Evolutionary conservation across 2,113 vertebrate species (phyloP).

Genomic region (Apteryx owenii): DNA sequence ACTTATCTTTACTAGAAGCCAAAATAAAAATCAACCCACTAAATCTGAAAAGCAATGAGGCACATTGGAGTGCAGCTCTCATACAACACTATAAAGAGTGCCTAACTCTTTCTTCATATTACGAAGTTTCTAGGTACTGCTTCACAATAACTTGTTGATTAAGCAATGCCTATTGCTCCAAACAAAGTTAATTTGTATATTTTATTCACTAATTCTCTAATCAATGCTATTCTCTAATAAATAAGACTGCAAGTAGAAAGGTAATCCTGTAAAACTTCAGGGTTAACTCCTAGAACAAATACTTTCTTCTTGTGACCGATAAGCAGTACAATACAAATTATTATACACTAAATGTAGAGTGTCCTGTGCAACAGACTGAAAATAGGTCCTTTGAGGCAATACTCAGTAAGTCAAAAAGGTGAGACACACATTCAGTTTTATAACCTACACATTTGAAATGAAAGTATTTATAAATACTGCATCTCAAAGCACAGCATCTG

Average conservation of each 20-base stretch:
- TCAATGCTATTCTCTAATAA: background rate
- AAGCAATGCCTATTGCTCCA: background rate
- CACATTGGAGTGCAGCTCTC: background rate
- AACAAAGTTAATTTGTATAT: background rate
- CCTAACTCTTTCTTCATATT: background rate
- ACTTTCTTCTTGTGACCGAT: rapidly evolving
- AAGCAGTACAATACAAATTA: background rate
- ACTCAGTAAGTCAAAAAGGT: background rate
- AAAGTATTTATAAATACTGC: background rate
- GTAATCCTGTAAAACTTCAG: background rate
- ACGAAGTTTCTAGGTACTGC: background rate
- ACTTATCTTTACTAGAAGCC: background rate
- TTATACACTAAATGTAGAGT: background rate
- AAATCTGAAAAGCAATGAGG: conserved; percentile 13
- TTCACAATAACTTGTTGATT: conserved; percentile 19
- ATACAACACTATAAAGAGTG: background rate
- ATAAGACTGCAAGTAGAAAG: background rate
- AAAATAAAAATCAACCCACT: conserved; percentile 40
- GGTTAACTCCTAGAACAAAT: background rate
- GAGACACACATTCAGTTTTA: background rate
- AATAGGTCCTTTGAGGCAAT: background rate
- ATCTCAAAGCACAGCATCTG: background rate
- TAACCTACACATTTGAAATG: background rate
- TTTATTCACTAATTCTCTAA: background rate
- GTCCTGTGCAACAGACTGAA: background rate